Base-by-base conservation (phyloP, 2,797 vertebrate species). In the Natrix natrix region DNA sequence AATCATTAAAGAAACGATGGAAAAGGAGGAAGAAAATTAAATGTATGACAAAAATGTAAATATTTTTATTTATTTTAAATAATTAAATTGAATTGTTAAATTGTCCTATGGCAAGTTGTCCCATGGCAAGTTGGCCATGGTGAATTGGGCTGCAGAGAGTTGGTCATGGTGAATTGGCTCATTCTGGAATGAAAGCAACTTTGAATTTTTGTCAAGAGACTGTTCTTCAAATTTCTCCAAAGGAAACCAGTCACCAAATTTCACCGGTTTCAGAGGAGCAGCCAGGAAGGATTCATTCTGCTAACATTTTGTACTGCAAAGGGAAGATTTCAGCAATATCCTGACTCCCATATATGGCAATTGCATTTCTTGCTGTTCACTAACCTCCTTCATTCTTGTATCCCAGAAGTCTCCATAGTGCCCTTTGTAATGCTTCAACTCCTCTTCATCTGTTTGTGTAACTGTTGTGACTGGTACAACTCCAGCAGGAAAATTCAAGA, bases 401-500 rank as follows among this genome's bases (percentile, higher is more conserved):
- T 99, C 98, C 97, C 94, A 98, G 0, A 5, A 2, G 88, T 99
- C 99, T 86, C 97, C 69, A 26, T 96, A 97, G 96, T 94, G 90
- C 28, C 98, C 99, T 89, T 1, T 95, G 89, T 96, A 98, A 92
- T 96, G 95, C 48, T 96, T 93, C 93, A 99, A 97, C 83, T 98
- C 97, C 83, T 98, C 97, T 93, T 99, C 98, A 0, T 99, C 98
- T 0, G 98, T 97, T 0, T 96, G 92, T 0, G 98, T 99, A 94
- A 98, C 99, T 0, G 69, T 97, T 94, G 98, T 98, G 93, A 99
- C 98, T 0, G 98, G 96, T 89, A 99, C 98, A 24, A 97, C 97
- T 1, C 99, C 99, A 0, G 98, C 98, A 4, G 99, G 98, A 94
- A 99, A 99, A 95, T 98, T 98, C 26, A 99, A 95, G 94, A 98